phyloP scores from a whole-genome alignment of 1,140 invertebrate species.

The Drosophila parabipectinata region DNA sequence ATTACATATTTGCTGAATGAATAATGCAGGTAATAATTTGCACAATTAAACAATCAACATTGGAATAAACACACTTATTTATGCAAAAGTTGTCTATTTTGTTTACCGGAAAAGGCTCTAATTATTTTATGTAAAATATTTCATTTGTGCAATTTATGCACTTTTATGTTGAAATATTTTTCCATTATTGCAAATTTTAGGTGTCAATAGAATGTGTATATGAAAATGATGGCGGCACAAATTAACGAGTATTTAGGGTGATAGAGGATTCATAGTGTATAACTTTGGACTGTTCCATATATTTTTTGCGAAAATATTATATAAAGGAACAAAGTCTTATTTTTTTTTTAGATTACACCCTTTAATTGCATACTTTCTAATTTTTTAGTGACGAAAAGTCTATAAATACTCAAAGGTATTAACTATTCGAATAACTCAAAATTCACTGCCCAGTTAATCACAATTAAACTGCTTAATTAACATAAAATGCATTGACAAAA shows the following conservation, averaged over 20 bases:
- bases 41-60: slow-evolving; percentile 45
- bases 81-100: slow-evolving; percentile 17
- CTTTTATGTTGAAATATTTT: slow-evolving; percentile 22
- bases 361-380: not conserved
- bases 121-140: slow-evolving; percentile 48
- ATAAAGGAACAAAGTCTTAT: too few species aligned
- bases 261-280: not conserved
- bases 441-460: slow-evolving; percentile 48
- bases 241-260: slow-evolving; percentile 12
- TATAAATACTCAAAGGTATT: not conserved
- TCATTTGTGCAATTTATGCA: slow-evolving; percentile 32
- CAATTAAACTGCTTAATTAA: slow-evolving; percentile 54
- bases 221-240: slow-evolving; percentile 40
- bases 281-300: not conserved
- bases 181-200: not conserved
- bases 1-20: slow-evolving; percentile 33
- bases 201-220: slow-evolving; percentile 15
- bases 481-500: slow-evolving; percentile 35
- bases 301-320: not conserved
- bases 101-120: slow-evolving; percentile 17
- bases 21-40: slow-evolving; percentile 47
- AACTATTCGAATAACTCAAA: not conserved
- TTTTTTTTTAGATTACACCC: too few species aligned
- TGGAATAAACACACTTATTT: slow-evolving; percentile 25
- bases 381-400: too few species aligned